Conservation (phyloP, 1,140 invertebrate species). For the Drosophila cardini region DNA sequence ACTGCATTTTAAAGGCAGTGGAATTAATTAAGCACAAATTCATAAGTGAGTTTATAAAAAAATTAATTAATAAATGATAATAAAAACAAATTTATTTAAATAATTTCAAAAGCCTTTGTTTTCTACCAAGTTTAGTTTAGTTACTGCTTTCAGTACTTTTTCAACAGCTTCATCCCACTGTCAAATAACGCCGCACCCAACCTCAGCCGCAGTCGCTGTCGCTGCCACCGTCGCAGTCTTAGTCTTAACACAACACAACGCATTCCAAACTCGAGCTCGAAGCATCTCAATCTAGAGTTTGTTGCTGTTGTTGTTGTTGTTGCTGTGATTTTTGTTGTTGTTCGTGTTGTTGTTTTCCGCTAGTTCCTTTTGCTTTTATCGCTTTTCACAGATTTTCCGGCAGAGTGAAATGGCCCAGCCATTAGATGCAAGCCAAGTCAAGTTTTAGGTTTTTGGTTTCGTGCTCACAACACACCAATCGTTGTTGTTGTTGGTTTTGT, state of each 20-base stretch:
- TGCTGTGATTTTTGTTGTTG: too few relatives aligned
- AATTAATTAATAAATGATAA: not conserved
- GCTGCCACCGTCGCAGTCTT: not conserved
- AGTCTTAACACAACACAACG: not conserved
- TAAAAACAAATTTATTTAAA: not conserved
- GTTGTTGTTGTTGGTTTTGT: constrained; percentile 30
- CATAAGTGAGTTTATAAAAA: too few relatives aligned
- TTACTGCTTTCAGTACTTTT: not conserved
- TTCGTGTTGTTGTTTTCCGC: constrained; percentile 4
- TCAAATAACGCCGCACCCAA: constrained; percentile 40
- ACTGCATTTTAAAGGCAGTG: not conserved
- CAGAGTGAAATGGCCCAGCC: constrained; percentile 32
- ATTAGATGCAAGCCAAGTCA: constrained; percentile 45
- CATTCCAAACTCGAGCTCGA: constrained; percentile 39
- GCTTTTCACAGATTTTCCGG: constrained; percentile 80
- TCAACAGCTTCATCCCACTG: constrained; percentile 35
- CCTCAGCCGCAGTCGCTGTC: constrained; percentile 5
- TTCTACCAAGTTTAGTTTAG: not conserved
- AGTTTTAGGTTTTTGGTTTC: constrained; percentile 36
- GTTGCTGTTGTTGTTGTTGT: constrained; percentile 3
- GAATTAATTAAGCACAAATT: too few relatives aligned
- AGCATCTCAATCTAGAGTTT: constrained; percentile 26
- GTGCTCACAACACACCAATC: constrained; percentile 24
- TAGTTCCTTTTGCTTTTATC: constrained; percentile 64
- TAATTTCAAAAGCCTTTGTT: not conserved